Base-by-base conservation (phyloP, 1,140 invertebrate genomes). In the Bombus confusus region DNA sequence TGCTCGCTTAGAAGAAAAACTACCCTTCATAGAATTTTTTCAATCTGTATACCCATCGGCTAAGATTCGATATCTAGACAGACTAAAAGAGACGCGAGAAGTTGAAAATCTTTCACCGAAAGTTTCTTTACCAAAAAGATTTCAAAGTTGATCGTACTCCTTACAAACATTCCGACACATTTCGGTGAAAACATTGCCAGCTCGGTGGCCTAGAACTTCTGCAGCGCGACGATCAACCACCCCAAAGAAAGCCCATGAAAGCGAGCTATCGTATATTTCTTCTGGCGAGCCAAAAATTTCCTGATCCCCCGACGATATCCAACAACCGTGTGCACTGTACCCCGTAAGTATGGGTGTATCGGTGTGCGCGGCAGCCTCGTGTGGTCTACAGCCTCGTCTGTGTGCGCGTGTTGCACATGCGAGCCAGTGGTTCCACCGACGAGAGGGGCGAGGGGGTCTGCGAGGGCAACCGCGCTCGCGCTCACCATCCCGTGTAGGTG, bases 261-360 rank as follows among this genome's bases (percentile, higher is more conserved):
- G 31, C 62, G 39, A 28, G 52, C 43, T 9, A 28, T 57, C 66
- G 69, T 74, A 74, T 85, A 81, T 85, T 85, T 81, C 78, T 80
- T 81, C 37, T 25, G 69, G 69, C 59, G 69, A 81, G 83, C 87
- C 80, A 86, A 89, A 89, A 89, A 89, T 89, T 89, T 86, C 85
- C 78, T 86, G 87, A 89, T 86, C 83, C 85, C 76, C 74, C 84
- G 76, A 80, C 79, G 83, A 86, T 88, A 88, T 86, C 87, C 88
- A 72, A 88, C 87, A 78, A 86, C 79, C 87, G 83, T 80, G 84
- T 74, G 82, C 87, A 88, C 80, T 73, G 81, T 87, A 80, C 69
- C 69, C 15, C 69, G 43, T 31, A 39, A 47, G 62, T 47, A 73
- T 66, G 69, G 22, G 74, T 88, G 83, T 88, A 77, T 86, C 78